phyloP scores from a whole-genome alignment of 23 tunicate species.

The Styela plicata region DNA sequence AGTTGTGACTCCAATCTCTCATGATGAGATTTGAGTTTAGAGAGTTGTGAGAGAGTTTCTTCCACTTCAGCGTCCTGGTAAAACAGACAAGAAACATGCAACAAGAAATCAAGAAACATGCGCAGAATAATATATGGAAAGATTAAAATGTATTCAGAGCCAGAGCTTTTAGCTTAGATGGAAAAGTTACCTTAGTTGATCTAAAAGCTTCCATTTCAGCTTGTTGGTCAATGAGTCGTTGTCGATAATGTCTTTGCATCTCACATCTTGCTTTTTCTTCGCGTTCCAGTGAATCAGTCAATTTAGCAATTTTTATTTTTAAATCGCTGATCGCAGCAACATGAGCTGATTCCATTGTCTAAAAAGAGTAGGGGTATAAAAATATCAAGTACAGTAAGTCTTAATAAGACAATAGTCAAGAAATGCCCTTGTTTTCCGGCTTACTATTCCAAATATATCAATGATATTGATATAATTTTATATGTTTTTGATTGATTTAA shows the following conservation, averaged over 20 bases:
- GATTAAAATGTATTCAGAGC: too few relatives aligned
- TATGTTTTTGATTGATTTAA: too few relatives aligned
- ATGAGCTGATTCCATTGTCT: conserved; percentile 47
- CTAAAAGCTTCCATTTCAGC: conserved; percentile 50
- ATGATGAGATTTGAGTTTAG: conserved; percentile 26
- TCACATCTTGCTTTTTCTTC: conserved; percentile 47
- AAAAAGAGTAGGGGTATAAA: too few relatives aligned
- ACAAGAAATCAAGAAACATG: too few relatives aligned
- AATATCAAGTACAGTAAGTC: too few relatives aligned
- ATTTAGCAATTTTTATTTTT: conserved; percentile 42
- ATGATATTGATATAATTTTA: too few relatives aligned
- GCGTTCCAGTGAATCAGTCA: conserved; percentile 18
- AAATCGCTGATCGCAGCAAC: conserved; percentile 63
- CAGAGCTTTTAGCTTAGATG: neutral
- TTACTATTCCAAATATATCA: too few relatives aligned
- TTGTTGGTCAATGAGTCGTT: conserved; percentile 38
- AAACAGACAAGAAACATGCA: neutral
- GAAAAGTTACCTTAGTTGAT: conserved; percentile 58
- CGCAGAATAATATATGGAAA: too few relatives aligned
- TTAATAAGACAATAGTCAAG: too few relatives aligned
- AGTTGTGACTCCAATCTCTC: conserved; percentile 42
- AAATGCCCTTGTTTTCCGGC: too few relatives aligned
- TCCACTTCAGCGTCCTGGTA: conserved; percentile 51
- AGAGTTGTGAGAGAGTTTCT: conserved; percentile 32
- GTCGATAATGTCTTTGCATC: conserved; percentile 56